Percentiles rank a stretch among this genome's conserved stretches.
phyloP scores from a whole-genome alignment of 1,140 invertebrate species.

The Sinonovacula constricta region DNA sequence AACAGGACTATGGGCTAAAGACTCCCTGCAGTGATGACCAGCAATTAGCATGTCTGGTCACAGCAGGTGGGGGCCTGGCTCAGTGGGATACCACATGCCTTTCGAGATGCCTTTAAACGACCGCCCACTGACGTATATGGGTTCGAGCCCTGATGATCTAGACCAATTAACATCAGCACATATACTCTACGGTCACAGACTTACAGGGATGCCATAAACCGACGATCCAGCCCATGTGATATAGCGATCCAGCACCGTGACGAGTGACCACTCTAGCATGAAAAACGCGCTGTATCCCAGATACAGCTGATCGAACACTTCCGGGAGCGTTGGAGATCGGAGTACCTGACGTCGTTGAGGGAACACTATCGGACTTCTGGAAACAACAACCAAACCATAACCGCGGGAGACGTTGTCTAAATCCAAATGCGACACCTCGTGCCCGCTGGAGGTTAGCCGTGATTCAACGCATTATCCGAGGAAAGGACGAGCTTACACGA shows the following conservation, averaged over 20 bases:
- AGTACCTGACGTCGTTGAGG: background rate
- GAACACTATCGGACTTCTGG: background rate
- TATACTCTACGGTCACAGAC: background rate
- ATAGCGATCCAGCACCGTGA: background rate
- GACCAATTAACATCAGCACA: too few relatives aligned
- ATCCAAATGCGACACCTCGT: background rate
- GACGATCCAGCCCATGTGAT: background rate
- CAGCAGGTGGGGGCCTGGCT: too few relatives aligned
- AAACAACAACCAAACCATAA: background rate
- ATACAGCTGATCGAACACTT: background rate
- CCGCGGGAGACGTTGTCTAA: background rate
- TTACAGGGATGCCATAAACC: background rate
- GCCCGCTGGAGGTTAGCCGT: background rate
- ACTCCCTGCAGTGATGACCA: too few relatives aligned
- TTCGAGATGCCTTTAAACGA: too few relatives aligned
- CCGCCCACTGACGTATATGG: too few relatives aligned
- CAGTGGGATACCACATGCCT: too few relatives aligned
- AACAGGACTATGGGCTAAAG: too few relatives aligned
- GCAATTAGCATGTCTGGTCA: too few relatives aligned
- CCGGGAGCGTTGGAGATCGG: background rate
- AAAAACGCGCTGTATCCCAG: background rate
- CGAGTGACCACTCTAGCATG: background rate
- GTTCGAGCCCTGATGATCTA: too few relatives aligned
- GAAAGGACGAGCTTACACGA: background rate
- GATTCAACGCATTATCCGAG: background rate